phyloP scores from a whole-genome alignment of 1,140 invertebrate genomes.

The Drosophila arawakana region DNA sequence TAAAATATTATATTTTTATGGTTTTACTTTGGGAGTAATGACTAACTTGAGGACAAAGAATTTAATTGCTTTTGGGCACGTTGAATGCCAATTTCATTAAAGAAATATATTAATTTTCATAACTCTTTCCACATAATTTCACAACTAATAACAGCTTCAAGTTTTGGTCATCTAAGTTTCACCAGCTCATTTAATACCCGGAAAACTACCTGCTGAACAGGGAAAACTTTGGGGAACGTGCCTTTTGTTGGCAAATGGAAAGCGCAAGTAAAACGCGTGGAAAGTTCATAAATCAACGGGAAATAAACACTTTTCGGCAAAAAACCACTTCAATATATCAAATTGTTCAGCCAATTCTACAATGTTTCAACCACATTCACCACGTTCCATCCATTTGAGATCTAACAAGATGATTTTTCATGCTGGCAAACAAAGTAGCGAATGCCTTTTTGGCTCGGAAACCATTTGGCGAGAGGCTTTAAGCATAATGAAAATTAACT shows the following conservation, averaged over 20 bases:
- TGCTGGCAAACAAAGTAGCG: conserved; percentile 38
- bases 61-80: too few relatives aligned
- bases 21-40: too few relatives aligned
- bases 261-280: conserved; percentile 11
- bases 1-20: neutral
- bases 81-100: too few relatives aligned
- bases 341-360: conserved; percentile 50
- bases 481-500: conserved; percentile 75
- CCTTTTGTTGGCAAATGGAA: conserved; percentile 27
- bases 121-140: neutral
- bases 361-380: neutral
- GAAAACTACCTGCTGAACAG: conserved; percentile 24
- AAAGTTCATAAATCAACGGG: conserved; percentile 64
- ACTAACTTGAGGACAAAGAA: too few relatives aligned
- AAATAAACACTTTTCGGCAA: conserved; percentile 51
- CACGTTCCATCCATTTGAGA: conserved; percentile 4
- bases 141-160: neutral
- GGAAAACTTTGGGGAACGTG: conserved; percentile 28
- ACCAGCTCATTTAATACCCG: neutral
- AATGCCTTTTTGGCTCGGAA: conserved; percentile 10
- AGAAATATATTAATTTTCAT: neutral
- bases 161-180: neutral
- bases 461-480: conserved; percentile 45
- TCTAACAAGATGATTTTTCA: conserved; percentile 53
- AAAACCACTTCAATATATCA: conserved; percentile 70